phyloP scores from a whole-genome alignment of 2,113 vertebrate genomes.

The Sciurus niger region DNA sequence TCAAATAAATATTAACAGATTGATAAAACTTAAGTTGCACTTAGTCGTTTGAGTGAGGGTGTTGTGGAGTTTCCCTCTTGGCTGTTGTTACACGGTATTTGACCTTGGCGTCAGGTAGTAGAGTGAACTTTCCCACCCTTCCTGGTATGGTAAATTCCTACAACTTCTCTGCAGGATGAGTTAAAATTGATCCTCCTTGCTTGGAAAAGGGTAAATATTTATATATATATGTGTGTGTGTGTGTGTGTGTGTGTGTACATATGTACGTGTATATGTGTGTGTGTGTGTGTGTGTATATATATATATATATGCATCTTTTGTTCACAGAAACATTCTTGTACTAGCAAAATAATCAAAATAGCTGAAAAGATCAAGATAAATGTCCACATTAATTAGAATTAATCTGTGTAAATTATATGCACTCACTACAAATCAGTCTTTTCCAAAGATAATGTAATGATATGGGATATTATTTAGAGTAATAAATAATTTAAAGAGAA shows the following conservation, averaged over 20 bases:
- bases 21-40: neutral
- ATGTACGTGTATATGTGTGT: neutral
- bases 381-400: neutral
- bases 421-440: neutral
- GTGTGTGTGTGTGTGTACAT: no score
- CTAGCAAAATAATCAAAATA: constrained; percentile 22
- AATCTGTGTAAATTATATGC: neutral
- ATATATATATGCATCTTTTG: neutral
- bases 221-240: neutral
- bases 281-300: no score
- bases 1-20: neutral
- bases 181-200: neutral
- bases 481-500: neutral
- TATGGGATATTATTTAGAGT: neutral
- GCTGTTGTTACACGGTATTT: fast-evolving
- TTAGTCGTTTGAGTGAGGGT: fast-evolving
- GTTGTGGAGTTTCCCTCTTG: neutral
- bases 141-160: no score
- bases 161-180: neutral
- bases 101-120: fast-evolving
- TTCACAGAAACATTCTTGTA: neutral
- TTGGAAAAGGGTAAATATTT: neutral
- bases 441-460: neutral
- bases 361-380: constrained; percentile 20
- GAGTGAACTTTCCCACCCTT: fast-evolving